These are phyloP conservation scores for Pterocles orientalis DNA, from an alignment of 2,113 vertebrate species.

Conservation along the genomic window DNA sequence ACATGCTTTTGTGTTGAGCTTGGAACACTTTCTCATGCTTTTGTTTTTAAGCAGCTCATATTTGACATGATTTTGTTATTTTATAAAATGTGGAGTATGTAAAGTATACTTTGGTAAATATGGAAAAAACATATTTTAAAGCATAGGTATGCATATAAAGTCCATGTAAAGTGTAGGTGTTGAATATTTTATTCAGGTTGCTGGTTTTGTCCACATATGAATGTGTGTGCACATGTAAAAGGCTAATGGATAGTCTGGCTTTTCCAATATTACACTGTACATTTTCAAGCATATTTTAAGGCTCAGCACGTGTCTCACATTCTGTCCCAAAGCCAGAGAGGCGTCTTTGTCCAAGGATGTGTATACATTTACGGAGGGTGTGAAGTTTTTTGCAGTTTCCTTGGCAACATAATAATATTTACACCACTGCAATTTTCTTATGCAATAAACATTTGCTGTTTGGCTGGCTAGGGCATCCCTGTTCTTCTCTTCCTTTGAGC, in stretches of 20 bases:
- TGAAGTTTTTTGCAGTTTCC: constrained; percentile 27
- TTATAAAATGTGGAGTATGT: background rate
- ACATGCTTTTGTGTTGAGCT: background rate
- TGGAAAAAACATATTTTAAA: background rate
- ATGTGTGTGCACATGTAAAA: background rate
- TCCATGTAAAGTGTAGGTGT: background rate
- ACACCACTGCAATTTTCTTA: background rate
- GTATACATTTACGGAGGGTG: background rate
- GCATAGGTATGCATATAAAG: background rate
- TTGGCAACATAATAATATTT: constrained; percentile 43
- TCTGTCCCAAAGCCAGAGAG: constrained; percentile 14
- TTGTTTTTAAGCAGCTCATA: background rate
- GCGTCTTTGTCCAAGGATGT: background rate
- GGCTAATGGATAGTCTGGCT: background rate
- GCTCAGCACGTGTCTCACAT: background rate
- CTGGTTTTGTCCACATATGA: background rate
- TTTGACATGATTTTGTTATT: background rate
- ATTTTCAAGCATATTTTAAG: background rate
- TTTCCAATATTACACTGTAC: background rate
- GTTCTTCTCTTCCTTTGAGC: background rate
- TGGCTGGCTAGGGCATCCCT: background rate
- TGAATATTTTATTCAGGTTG: background rate
- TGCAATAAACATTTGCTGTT: background rate
- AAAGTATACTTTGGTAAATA: background rate
- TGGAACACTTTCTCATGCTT: background rate